Conservation (phyloP, 2,888 invertebrate species). For the Watsonalla cultraria region DNA sequence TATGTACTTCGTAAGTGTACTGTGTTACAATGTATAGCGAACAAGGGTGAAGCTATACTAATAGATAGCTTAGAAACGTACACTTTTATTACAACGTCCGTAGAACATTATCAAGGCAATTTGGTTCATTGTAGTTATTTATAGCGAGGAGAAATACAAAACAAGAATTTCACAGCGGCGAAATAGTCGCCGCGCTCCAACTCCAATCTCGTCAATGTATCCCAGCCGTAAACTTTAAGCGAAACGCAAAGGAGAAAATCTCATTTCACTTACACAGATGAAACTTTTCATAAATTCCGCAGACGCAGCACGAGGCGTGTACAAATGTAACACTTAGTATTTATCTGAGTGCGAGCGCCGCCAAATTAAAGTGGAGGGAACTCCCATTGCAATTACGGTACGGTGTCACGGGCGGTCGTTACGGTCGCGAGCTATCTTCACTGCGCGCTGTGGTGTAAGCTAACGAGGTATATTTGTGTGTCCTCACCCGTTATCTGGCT, state of each 20-base stretch:
- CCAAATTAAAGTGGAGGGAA: constrained; percentile 12
- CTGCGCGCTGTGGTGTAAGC: constrained; percentile 21
- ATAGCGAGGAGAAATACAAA: no score
- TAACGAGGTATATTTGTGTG: constrained; percentile 17
- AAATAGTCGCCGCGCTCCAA: neutral
- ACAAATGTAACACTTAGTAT: constrained; percentile 17
- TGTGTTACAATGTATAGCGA: neutral
- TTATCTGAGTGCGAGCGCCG: constrained; percentile 13
- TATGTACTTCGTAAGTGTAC: neutral
- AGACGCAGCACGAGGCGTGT: constrained; percentile 12
- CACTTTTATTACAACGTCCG: no score
- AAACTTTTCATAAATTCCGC: constrained; percentile 1
- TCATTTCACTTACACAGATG: neutral
- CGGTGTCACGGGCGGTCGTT: constrained; percentile 2
- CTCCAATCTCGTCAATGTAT: neutral
- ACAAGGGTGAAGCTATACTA: neutral
- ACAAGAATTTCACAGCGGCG: no score
- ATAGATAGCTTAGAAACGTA: no score
- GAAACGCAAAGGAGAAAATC: neutral
- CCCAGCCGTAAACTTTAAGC: neutral
- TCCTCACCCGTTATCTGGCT: constrained; percentile 21
- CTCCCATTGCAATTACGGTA: constrained; percentile 4
- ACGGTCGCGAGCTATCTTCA: constrained; percentile 21
- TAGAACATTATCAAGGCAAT: no score
- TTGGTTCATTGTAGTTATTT: no score